Percentiles rank a stretch among this genome's conserved stretches.
Evolutionary conservation across 2,888 invertebrate species (phyloP).

Genomic region (Deladenus siricidicola): DNA sequence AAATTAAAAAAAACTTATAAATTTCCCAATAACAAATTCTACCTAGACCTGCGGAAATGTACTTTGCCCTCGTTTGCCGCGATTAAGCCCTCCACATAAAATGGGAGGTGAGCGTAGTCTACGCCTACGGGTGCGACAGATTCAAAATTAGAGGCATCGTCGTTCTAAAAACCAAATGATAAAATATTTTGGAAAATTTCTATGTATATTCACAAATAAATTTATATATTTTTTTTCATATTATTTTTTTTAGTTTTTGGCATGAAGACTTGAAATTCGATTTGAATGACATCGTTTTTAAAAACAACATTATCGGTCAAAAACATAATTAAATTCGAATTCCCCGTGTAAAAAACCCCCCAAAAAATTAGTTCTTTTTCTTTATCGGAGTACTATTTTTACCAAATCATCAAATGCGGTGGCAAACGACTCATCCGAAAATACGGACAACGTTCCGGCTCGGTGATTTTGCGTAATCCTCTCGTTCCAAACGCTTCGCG

Average conservation of each 20-base stretch:
- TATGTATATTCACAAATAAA: no score
- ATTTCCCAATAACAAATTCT: not conserved
- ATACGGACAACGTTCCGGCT: slow-evolving; percentile 60
- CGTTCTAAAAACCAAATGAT: not conserved
- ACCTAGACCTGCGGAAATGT: slow-evolving; percentile 54
- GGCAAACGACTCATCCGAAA: slow-evolving; percentile 88
- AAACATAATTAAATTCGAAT: not conserved
- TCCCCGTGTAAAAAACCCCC: slow-evolving; percentile 6
- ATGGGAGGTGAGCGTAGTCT: slow-evolving; percentile 65
- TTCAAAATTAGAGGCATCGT: not conserved
- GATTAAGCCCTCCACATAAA: slow-evolving; percentile 77
- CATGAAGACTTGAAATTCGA: not conserved
- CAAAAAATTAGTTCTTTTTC: not conserved
- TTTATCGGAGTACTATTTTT: not conserved
- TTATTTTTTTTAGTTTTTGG: no score
- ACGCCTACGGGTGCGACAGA: slow-evolving; percentile 60
- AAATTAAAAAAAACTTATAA: not conserved
- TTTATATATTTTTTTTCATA: no score
- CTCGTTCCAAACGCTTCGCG: slow-evolving; percentile 26
- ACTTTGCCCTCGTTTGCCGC: slow-evolving; percentile 67
- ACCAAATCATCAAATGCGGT: slow-evolving; percentile 73
- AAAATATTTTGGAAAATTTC: not conserved
- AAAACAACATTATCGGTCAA: not conserved
- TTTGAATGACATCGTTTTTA: not conserved
- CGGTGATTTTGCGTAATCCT: slow-evolving; percentile 18